Base-by-base conservation (phyloP, 2,113 vertebrate species). In the Prolemur simus region DNA sequence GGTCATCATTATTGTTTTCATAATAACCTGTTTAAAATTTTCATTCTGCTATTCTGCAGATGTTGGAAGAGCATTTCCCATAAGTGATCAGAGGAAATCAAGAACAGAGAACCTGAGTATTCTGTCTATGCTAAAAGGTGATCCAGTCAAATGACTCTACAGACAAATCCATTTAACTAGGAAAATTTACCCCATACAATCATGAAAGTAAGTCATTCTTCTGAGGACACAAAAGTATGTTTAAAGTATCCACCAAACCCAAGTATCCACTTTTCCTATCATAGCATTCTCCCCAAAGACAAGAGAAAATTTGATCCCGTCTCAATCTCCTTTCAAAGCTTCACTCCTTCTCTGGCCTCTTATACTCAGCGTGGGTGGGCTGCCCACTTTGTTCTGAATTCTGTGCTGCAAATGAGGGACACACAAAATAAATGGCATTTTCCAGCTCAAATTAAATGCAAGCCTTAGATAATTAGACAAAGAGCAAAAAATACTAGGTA, bases 361-460 rank as follows among this genome's bases (percentile, higher is more conserved):
- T 78, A 54, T 49, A 91, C 18, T 74, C 23, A 32, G 56, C 3
- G 37, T 2, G 17, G 2, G 17, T 47, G 6, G 9, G 0, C 29
- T 84, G 6, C 21, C 13, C 18, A 3, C 49, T 78, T 39, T 5
- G 25, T 88, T 83, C 52, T 58, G 29, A 37, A 23, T 23, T 15
- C 52, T 23, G 29, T 69, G 8, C 21, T 81, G 8, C 32, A 34
- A 14, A 10, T 5, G 49, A 54, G 2, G 2, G 29, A 49, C 45
- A 17, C 21, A 17, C 21, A 18, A 66, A 42, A 73, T 69, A 21
- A 81, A 74, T 74, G 49, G 8, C n/a, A 87, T 84, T 89, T 97
- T 87, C 11, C 95, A 96, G 52, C 2, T 76, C 45, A 84, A 96
- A 95, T 71, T 71, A 91, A 94, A 58, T 47, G 17, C 15, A 89